Evolutionary conservation across 2,113 vertebrate genomes (phyloP), one percentile per base, ranked within the genome.

Genomic region (Chamaea fasciata): DNA sequence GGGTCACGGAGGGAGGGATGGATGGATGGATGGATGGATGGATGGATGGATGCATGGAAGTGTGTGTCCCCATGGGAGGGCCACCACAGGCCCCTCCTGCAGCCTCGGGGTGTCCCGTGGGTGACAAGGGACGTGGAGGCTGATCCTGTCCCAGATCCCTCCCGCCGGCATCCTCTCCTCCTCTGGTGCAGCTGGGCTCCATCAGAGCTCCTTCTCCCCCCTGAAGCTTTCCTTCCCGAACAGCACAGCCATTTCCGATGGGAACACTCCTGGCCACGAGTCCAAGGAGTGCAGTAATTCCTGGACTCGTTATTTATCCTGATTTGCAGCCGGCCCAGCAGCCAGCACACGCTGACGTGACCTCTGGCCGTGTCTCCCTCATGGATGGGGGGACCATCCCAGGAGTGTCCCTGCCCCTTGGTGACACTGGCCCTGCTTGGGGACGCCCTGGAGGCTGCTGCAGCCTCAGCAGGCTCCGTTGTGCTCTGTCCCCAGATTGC

Each of bases 401-500:
- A 42, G 71, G 52, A 53, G 57, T 1, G 2, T 42, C 83, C 52
- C 53, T 52, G 53, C 11, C 30, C 52, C 44, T 22, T 0, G 2
- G 52, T 35, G 92, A 33, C 1, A 0, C 0, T 22, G 55, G 17
- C 50, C 49, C 28, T 11, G 2, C 24, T 26, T 22, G n/a, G 67
- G 87, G 74, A 77, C 47, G 6, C 8, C 1, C 57, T 10, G 33
- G 11, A 11, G 89, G 75, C 23, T 10, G 13, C 6, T 11, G 22
- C 42, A 50, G 53, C 55, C 73, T 94, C 76, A 22, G 0, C 14
- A 8, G 83, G 59, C 60, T 30, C 6, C 47, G 83, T 50, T 42
- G 24, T 64, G 60, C 44, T 92, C 64, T 89, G 50, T 41, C 37
- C 49, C 10, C 97, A 99, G 99, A 99, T 65, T 99, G 99, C 94